Conservation (phyloP, 2,113 vertebrate genomes). For the Alosa alosa region DNA sequence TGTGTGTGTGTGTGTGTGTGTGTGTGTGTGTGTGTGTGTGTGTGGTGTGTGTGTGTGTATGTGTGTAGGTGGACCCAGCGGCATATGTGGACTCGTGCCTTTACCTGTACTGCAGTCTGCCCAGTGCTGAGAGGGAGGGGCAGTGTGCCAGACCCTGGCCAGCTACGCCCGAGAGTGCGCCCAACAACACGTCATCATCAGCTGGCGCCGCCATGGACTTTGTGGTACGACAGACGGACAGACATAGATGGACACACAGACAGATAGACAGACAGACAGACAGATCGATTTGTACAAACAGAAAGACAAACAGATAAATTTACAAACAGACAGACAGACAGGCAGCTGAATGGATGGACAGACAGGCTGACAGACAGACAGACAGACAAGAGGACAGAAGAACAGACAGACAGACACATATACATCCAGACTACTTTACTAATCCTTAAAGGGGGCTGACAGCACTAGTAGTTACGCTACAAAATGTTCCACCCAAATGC, state of each 20-base stretch:
- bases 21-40: conserved; percentile 4
- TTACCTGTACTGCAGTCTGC: conserved; percentile 71
- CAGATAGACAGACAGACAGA: background rate
- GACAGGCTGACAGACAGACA: no score
- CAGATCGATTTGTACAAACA: background rate
- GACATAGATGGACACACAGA: background rate
- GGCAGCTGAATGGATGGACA: background rate
- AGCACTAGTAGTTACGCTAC: no score
- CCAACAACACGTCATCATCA: conserved; percentile 60
- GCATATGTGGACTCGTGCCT: conserved; percentile 79
- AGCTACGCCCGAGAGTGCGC: conserved; percentile 81
- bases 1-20: background rate
- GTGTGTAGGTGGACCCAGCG: conserved; percentile 73
- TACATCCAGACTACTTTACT: background rate
- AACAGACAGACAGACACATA: background rate
- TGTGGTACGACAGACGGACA: conserved; percentile 72
- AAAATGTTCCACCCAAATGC: no score
- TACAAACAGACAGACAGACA: background rate
- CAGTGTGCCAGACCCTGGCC: conserved; percentile 78
- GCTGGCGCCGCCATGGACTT: conserved; percentile 75
- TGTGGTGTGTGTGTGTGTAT: background rate
- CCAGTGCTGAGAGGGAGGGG: conserved; percentile 23
- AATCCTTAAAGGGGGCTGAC: no score
- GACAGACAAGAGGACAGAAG: no score
- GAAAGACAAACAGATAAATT: background rate